Evolutionary conservation across 2,797 vertebrate species (phyloP), one percentile per base, ranked within the genome.

Genomic region (Crenuchus spilurus): DNA sequence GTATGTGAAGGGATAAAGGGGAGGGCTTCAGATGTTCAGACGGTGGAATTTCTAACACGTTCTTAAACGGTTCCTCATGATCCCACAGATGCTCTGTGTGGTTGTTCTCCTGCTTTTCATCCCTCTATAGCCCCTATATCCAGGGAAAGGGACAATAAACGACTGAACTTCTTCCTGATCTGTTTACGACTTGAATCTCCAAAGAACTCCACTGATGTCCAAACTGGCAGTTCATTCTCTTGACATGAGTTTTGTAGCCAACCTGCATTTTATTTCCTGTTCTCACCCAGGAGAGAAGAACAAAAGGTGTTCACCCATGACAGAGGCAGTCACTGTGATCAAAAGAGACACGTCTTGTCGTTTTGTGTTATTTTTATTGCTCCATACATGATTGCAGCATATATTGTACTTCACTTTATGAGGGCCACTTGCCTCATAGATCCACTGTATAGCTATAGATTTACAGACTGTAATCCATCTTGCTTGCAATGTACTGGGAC

Each of bases 31-130:
- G 72, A 80, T 70, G 65, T 71, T 44, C 70, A 73, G 70, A 73
- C 26, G 35, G 42, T 70, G 57, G 70, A 78, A 78, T 80, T 72
- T 70, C 20, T 76, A 62, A 65, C 72, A 76, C 33, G 11, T 65
- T 60, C 30, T 78, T 76, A 76, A 80, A 72, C 6, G 54, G 69
- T 72, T 83, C 68, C 48, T 78, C 20, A 61, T 80, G 74, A 65
- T 11, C 41, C 66, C 1, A n/a, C 72, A 72, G 55, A 75, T 72
- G 64, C 37, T 58, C 54, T 72, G 76, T 65, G 63, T 65, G 68
- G 72, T 72, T 64, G 68, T 54, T 69, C 41, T 24, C 57, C 55
- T 65, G 65, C 42, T 68, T 52, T 70, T 70, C 44, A 69, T 77
- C 52, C 35, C 35, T 33, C 24, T 2, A 37, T 37, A 20, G 42